Conservation (phyloP, 1,140 invertebrate species). For the Caenorhabditis briggsae region DNA sequence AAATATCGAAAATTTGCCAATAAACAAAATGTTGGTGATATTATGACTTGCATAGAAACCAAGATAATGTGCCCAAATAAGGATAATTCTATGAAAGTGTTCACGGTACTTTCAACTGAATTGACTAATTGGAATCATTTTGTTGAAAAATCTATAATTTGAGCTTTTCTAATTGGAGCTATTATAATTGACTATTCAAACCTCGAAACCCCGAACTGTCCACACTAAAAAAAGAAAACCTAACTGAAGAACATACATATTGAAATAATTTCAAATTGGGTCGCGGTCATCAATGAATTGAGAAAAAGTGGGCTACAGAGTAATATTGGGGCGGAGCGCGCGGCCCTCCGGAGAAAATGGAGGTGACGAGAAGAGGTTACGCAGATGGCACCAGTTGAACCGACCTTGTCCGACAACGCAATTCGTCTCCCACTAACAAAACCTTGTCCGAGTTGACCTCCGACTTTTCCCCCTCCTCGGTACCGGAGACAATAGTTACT, state of each 20-base stretch:
- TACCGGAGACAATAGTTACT: conserved; percentile 22
- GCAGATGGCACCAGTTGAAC: conserved; percentile 54
- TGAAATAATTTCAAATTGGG: conserved; percentile 41
- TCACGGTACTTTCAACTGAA: too few relatives aligned
- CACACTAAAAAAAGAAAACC: neutral
- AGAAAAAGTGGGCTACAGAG: conserved; percentile 7
- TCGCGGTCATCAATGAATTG: conserved; percentile 42
- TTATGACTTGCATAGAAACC: too few relatives aligned
- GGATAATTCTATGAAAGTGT: too few relatives aligned
- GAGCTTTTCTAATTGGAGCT: too few relatives aligned
- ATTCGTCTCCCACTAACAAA: conserved; percentile 19
- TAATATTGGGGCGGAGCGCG: conserved; percentile 48
- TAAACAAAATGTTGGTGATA: too few relatives aligned
- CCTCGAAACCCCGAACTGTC: too few relatives aligned
- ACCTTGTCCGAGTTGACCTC: conserved; percentile 50
- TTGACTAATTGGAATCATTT: too few relatives aligned
- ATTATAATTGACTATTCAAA: too few relatives aligned
- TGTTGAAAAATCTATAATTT: too few relatives aligned
- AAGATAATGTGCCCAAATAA: too few relatives aligned
- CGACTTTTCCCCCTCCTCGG: conserved; percentile 16
- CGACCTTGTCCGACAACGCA: conserved; percentile 47
- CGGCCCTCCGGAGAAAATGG: conserved; percentile 18
- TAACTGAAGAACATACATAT: neutral
- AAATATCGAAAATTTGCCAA: too few relatives aligned
- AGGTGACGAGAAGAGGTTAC: conserved; percentile 45